These are phyloP conservation scores for Zelleria hepariella DNA, from an alignment of 2,888 invertebrate species.

Conservation along the genomic window DNA sequence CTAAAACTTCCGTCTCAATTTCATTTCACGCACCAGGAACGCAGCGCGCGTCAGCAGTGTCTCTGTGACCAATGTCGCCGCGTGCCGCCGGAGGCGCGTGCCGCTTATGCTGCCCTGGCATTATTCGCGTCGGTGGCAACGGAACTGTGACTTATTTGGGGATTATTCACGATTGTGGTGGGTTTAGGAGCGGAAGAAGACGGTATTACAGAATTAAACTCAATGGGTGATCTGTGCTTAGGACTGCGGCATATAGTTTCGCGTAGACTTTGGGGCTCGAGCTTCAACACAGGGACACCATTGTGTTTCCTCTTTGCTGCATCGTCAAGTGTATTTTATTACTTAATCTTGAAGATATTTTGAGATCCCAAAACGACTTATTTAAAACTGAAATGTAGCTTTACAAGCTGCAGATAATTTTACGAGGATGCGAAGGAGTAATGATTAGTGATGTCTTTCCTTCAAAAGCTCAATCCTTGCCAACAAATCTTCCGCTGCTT, in stretches of 20 bases:
- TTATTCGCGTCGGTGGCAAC: neutral
- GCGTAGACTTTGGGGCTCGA: too few relatives aligned
- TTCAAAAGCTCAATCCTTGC: slow-evolving; percentile 8
- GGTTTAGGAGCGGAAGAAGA: too few relatives aligned
- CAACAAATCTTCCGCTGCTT: slow-evolving; percentile 32
- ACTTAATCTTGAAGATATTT: too few relatives aligned
- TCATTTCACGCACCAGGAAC: neutral
- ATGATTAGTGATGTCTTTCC: neutral
- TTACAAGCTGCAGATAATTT: too few relatives aligned
- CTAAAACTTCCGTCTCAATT: neutral
- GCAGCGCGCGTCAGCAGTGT: neutral
- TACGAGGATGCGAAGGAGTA: neutral
- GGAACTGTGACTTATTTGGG: neutral
- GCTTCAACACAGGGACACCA: too few relatives aligned
- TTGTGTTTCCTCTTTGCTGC: too few relatives aligned
- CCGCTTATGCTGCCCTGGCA: neutral
- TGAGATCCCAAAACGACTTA: too few relatives aligned
- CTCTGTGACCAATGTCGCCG: neutral
- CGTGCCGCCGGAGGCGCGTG: neutral
- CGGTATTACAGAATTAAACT: neutral
- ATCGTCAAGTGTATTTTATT: too few relatives aligned
- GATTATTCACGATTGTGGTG: neutral
- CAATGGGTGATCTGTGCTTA: too few relatives aligned
- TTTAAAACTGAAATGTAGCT: too few relatives aligned
- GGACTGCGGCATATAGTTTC: too few relatives aligned